Evolutionary conservation across 2,888 invertebrate genomes (phyloP).

Genomic region (Pterostichus niger): DNA sequence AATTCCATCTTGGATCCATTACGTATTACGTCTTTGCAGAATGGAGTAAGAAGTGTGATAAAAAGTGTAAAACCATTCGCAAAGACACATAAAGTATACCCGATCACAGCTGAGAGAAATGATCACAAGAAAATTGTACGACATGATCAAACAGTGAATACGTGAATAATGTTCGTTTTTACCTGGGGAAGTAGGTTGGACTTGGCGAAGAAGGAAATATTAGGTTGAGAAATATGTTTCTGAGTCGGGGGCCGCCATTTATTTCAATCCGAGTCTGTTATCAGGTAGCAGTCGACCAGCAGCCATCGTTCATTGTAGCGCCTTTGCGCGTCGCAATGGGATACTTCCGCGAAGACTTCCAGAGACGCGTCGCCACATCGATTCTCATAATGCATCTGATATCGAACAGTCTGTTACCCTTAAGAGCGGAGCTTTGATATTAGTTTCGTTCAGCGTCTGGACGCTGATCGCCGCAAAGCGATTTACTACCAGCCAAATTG

Average conservation of each 20-base stretch:
- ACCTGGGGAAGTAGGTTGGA: constrained; percentile 15
- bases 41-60: neutral
- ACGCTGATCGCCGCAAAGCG: no score
- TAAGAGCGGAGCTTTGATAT: constrained; percentile 25
- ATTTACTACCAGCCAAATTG: no score
- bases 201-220: constrained; percentile 56
- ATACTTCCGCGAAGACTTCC: constrained; percentile 32
- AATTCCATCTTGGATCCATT: neutral
- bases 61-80: neutral
- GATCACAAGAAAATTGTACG: constrained; percentile 12
- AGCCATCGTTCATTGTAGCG: constrained; percentile 64
- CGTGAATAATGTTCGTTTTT: constrained; percentile 53
- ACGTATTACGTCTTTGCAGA: neutral
- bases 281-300: constrained; percentile 63
- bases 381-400: constrained; percentile 62
- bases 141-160: constrained; percentile 43
- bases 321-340: constrained; percentile 43
- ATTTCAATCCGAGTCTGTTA: constrained; percentile 66
- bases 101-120: neutral
- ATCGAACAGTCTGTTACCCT: constrained; percentile 60
- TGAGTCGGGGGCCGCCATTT: constrained; percentile 62
- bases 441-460: no score
- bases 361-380: constrained; percentile 29
- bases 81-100: neutral
- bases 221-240: constrained; percentile 63